Evolutionary conservation across 1,140 invertebrate genomes (phyloP), one percentile per base, ranked within the genome.

Genomic region (Fopius arisanus): DNA sequence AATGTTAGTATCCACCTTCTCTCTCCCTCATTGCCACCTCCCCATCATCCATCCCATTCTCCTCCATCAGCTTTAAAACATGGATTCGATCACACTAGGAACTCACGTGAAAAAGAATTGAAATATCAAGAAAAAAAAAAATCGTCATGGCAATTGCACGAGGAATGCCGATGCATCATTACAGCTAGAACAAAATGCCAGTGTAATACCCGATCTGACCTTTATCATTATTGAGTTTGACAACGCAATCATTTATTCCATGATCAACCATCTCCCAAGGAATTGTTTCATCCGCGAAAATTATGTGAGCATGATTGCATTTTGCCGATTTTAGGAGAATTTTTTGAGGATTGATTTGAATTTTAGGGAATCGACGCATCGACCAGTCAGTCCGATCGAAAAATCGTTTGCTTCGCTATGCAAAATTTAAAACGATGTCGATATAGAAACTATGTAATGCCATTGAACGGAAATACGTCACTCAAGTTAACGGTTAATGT

Each of bases 381-480:
- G n/a, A n/a, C n/a, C n/a, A n/a, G n/a, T n/a, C n/a, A n/a, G n/a
- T n/a, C n/a, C n/a, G n/a, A n/a, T 23, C 26, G 54, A 59, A 14
- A 14, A 59, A 10, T 26, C 19, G 6, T 19, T 26, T 59, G 54
- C 54, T 59, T 59, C 21, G 23, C 16, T 23, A 59, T 28, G 54
- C 54, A 59, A 59, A 59, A 59, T 59, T 59, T 59, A 59, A 12
- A 28, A 59, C 54, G 54, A 59, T 28, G 54, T 59, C 54, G 54
- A 59, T 59, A 28, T 59, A 59, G 54, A 26, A 59, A 28, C 54
- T 59, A 59, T 26, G 54, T 59, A 59, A 23, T 59, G 54, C 14
- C 54, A 59, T 59, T 59, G 54, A 6, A 59, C 54, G 54, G 54
- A 59, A 59, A 59, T 59, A 28, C 54, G 54, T 59, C 54, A 59